Evolutionary conservation across 2,113 vertebrate species (phyloP), one percentile per base, ranked within the genome.

Genomic region (Girardinichthys multiradiatus): DNA sequence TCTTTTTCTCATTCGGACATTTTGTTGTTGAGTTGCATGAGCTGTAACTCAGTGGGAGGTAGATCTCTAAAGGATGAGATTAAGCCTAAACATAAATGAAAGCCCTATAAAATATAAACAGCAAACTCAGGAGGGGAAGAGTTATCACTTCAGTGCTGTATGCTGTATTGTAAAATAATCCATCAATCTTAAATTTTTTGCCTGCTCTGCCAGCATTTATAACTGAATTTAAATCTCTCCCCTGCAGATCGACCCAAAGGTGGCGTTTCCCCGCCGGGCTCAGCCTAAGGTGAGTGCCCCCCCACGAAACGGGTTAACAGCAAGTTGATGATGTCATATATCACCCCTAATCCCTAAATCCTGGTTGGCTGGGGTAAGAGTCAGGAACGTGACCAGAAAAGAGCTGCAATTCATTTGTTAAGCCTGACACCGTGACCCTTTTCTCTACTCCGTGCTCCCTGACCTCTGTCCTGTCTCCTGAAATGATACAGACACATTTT

Each of bases 231-330:
- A 45, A 54, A 17, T 86, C 78, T 85, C 72, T 79, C 45, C 33
- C 28, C 33, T 89, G 80, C 95, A 98, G 97, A 98, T 98, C 72
- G 97, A 98, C 85, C 97, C 97, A 57, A 98, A 98, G 94, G 97
- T 98, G 90, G 97, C 97, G 0, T 98, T 98, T 79, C 97, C 97
- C 30, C 96, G 97, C 64, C 90, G 97, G 94, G 97, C 97, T 84
- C 97, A 98, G 89, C 97, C 97, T 65, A 98, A 98, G 96, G 97
- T 98, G 90, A 91, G 96, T 90, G 59, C 60, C 24, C 70, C 57
- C 68, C 29, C 26, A 5, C 26, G 42, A 51, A 64, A 80, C 29
- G 81, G 61, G 80, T 90, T 84, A 87, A 84, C 29, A 10, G 30
- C 24, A 58, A 37, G 66, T 67, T 31, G 70, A 74, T 83, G 90